Evolutionary conservation across 1,140 invertebrate species (phyloP).

Genomic region (Mycetomoellerius zeteki): DNA sequence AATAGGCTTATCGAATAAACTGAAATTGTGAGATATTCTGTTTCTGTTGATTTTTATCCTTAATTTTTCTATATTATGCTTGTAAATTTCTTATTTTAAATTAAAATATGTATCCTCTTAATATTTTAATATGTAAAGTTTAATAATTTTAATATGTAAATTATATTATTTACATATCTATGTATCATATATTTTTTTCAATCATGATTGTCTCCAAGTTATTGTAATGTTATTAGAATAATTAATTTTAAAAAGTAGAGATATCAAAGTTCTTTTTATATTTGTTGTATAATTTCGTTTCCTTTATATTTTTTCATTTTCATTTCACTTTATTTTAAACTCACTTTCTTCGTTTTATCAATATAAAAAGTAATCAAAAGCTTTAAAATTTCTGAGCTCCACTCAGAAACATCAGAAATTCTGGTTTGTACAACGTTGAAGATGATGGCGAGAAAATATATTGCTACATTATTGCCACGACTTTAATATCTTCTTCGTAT

Average conservation of each 20-base stretch:
- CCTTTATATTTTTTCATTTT: too few species aligned
- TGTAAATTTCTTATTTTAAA: not conserved
- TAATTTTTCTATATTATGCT: not conserved
- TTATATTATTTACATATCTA: not conserved
- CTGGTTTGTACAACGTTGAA: not conserved
- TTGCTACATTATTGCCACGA: constrained; percentile 19
- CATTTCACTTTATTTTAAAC: not conserved
- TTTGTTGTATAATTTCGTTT: not conserved
- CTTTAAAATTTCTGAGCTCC: not conserved
- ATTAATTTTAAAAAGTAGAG: not conserved
- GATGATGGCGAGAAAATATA: constrained; percentile 42
- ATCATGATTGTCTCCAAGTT: not conserved
- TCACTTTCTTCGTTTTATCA: not conserved
- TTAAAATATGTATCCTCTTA: not conserved
- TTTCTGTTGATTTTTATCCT: not conserved
- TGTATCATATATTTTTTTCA: not conserved
- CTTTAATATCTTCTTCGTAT: constrained; percentile 19
- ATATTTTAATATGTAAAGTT: not conserved
- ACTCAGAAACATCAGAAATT: not conserved
- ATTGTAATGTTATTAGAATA: not conserved
- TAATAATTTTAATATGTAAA: not conserved
- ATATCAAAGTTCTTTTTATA: not conserved
- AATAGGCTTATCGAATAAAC: not conserved
- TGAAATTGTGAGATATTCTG: not conserved
- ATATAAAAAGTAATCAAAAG: constrained; percentile 8